phyloP scores from a whole-genome alignment of 2,113 vertebrate species.

The Columba livia region DNA sequence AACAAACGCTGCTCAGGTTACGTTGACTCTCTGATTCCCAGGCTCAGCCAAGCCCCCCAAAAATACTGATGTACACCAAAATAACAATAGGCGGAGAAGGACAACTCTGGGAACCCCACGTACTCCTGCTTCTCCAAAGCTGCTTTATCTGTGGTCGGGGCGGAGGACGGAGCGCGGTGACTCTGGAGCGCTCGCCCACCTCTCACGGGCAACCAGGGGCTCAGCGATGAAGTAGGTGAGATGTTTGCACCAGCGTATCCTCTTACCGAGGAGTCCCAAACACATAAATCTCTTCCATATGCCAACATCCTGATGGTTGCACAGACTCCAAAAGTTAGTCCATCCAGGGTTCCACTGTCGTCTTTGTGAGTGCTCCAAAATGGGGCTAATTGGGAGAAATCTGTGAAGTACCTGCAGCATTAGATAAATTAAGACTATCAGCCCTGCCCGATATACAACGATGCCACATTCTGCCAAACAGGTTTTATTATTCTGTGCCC shows the following conservation, averaged over 20 bases:
- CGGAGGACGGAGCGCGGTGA: background rate
- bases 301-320: background rate
- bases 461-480: background rate
- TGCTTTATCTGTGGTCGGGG: background rate
- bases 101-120: background rate
- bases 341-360: background rate
- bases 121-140: background rate
- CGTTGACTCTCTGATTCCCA: conserved; percentile 9
- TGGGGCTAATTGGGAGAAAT: background rate
- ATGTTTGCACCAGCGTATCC: background rate
- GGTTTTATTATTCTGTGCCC: background rate
- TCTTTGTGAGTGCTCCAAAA: background rate
- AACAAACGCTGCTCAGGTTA: background rate
- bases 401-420: background rate
- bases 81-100: background rate
- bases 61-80: conserved; percentile 12
- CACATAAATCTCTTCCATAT: background rate
- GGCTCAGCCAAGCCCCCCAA: background rate
- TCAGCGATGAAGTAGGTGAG: background rate
- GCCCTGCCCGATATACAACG: background rate
- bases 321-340: background rate
- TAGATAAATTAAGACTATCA: background rate
- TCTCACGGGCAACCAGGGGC: background rate
- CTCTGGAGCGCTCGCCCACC: background rate
- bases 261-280: background rate